phyloP scores from a whole-genome alignment of 2,113 vertebrate species.

The Nothoprocta pentlandii region DNA sequence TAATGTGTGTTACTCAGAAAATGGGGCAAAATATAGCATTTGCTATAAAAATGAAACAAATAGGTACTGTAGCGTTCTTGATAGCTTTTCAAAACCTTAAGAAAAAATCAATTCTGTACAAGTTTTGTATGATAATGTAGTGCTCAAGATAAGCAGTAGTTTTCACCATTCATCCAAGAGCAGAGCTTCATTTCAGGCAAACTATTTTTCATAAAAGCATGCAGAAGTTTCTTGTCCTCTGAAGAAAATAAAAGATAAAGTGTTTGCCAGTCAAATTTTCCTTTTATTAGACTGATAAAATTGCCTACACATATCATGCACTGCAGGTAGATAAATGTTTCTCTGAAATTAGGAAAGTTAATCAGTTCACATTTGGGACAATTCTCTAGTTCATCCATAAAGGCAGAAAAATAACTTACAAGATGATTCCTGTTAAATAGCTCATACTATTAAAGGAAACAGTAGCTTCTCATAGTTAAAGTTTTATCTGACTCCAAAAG shows the following conservation, averaged over 20 bases:
- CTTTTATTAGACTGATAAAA: background rate
- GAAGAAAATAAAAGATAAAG: background rate
- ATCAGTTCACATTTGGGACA: background rate
- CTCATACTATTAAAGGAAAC: background rate
- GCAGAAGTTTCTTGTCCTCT: background rate
- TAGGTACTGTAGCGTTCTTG: background rate
- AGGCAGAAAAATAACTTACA: background rate
- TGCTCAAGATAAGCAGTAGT: background rate
- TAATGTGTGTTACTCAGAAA: background rate
- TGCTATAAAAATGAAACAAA: background rate
- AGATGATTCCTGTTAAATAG: background rate
- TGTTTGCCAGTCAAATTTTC: background rate
- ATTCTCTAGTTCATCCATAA: background rate
- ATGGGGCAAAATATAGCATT: accelerated
- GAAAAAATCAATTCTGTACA: accelerated
- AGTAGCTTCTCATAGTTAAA: background rate
- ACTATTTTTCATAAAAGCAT: accelerated
- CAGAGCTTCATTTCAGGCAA: background rate
- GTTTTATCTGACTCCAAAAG: background rate
- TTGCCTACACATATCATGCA: background rate
- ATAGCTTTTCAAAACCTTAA: background rate
- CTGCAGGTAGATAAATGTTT: background rate
- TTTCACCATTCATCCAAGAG: background rate
- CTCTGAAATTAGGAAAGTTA: background rate
- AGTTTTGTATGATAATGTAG: background rate